Evolutionary conservation across 1,140 invertebrate genomes (phyloP), one percentile per base, ranked within the genome.

Genomic region (Coenobita brevimanus): DNA sequence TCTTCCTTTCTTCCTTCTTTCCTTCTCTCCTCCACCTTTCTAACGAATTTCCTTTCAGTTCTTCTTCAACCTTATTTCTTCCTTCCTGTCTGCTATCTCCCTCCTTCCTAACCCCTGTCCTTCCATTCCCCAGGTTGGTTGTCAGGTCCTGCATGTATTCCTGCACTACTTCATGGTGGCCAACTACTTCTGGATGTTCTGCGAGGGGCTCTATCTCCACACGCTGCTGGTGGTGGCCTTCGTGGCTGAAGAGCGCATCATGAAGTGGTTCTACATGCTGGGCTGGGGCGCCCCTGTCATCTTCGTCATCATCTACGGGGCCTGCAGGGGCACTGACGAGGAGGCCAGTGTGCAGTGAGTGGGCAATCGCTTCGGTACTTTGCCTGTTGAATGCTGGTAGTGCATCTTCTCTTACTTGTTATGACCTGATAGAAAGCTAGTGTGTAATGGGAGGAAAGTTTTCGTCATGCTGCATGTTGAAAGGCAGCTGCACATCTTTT

Each of bases 171-270:
- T 97, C 90, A 94, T 98, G 71, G 94, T 98, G 43, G 97, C 96
- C 82, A 99, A 97, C 93, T 99, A 99, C 93, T 96, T 97, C 85
- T 99, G 98, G 98, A 98, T 97, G 96, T 94, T 98, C 83, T 97
- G 97, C 92, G 97, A 98, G 93, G 89, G 98, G 0, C 94, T 99
- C 71, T 99, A 99, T 92, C 94, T 99, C 60, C 97, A 98, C 92
- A 98, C 97, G 0, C 94, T 99, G 64, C 95, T 99, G 0, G 97
- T 98, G 0, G 95, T 96, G 71, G 96, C 97, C 1, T 99, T 99
- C 92, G 96, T 97, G 27, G 96, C 96, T 4, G 97, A 98, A 92
- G 95, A 96, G 80, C 95, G 95, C 87, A 94, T 99, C 30, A 94
- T 98, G 46, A 95, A 95, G 90, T 96, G 95, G 92, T 95, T 98